Evolutionary conservation across 1,140 invertebrate species (phyloP), one percentile per base, ranked within the genome.

Genomic region (Wiebesia pumilae): DNA sequence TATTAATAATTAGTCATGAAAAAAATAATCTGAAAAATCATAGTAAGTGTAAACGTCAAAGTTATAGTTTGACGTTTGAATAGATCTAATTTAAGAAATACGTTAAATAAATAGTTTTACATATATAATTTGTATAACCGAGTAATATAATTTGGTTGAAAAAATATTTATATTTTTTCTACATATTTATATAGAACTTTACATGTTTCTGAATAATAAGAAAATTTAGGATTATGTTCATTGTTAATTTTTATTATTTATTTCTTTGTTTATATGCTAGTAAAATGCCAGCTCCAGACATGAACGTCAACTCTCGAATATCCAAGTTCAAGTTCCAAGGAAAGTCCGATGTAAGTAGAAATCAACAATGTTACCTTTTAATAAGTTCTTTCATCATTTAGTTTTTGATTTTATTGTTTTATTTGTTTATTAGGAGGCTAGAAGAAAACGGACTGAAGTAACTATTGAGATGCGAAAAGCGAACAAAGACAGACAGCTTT

Each of bases 401-500:
- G 21, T 58, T 65, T 43, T 67, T 33, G 12, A 21, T 62, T 16
- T 47, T 27, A 81, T 75, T 43, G 21, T 24, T 24, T 35, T 80
- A 24, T 71, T 88, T 73, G 83, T 33, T 83, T 89, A 30, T 88
- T 33, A 98, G 97, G 97, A 98, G 89, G 96, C 98, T 92, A 96
- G 98, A 84, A 95, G 98, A 88, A 96, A 98, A 86, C 95, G 99
- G 86, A 96, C 95, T 90, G 98, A 99, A 92, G 95, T 97, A 35
- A 97, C 96, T 16, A 96, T 99, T 21, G 97, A 99, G 89, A 94
- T 99, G 14, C 94, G 99, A 27, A 99, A 99, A 94, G 96, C 97
- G 12, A 97, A 97, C 71, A 97, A 99, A 91, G 98, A 99, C 94
- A 98, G 99, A 90, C 98, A 98, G 90, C 94, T 99, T n/a, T 94